Conservation (phyloP, 2,888 invertebrate genomes). For the Protodeltote pygarga region DNA sequence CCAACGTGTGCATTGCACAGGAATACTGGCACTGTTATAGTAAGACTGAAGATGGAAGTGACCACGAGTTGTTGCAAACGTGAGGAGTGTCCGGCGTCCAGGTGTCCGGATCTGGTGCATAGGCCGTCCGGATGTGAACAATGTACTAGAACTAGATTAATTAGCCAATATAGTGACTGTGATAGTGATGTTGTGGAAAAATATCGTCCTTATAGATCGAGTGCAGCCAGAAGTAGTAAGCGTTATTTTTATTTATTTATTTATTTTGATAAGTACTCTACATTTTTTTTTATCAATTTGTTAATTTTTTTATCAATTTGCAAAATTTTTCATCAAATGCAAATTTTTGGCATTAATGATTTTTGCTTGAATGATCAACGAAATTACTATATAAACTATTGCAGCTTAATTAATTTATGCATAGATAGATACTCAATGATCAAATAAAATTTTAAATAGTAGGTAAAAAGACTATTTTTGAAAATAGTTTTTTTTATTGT, state of each 20-base stretch:
- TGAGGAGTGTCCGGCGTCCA: slow-evolving; percentile 52
- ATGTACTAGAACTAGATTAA: slow-evolving; percentile 78
- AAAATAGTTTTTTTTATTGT: too few relatives aligned
- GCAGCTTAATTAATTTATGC: neutral
- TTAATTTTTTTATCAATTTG: too few relatives aligned
- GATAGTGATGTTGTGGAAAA: slow-evolving; percentile 78
- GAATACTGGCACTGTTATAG: slow-evolving; percentile 76
- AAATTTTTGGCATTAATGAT: neutral
- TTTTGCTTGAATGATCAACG: neutral
- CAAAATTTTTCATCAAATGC: neutral
- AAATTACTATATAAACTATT: neutral
- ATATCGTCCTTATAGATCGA: slow-evolving; percentile 73
- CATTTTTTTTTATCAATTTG: slow-evolving; percentile 6
- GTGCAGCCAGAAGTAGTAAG: slow-evolving; percentile 81
- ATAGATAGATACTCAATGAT: too few relatives aligned
- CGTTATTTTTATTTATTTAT: slow-evolving; percentile 47
- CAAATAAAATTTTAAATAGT: too few relatives aligned
- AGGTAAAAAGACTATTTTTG: too few relatives aligned
- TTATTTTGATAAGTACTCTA: neutral
- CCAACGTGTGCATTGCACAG: slow-evolving; percentile 75
- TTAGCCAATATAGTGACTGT: slow-evolving; percentile 82
- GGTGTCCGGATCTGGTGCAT: slow-evolving; percentile 55
- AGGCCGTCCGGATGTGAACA: slow-evolving; percentile 73
- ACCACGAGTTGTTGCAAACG: slow-evolving; percentile 54
- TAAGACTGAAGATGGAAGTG: slow-evolving; percentile 75